Conservation (phyloP, 2,113 vertebrate genomes). For the Lathamus discolor region DNA sequence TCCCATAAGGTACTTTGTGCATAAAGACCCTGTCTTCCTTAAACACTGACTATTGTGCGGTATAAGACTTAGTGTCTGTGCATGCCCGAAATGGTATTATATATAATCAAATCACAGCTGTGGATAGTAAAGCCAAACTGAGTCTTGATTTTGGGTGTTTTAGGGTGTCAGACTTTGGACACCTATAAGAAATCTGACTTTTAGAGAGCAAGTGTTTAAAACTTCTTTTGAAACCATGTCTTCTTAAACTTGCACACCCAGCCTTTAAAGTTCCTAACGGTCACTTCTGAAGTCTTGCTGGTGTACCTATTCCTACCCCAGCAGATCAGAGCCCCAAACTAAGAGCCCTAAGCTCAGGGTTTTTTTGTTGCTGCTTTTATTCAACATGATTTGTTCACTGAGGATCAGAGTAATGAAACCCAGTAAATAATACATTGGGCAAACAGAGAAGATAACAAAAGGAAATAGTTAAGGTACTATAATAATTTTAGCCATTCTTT, state of each 20-base stretch:
- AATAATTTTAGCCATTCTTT: conserved; percentile 80
- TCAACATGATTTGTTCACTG: conserved; percentile 17
- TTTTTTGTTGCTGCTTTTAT: background rate
- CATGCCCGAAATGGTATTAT: background rate
- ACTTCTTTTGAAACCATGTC: background rate
- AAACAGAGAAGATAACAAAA: conserved; percentile 73
- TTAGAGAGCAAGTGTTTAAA: background rate
- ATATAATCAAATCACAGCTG: background rate
- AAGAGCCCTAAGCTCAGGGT: background rate
- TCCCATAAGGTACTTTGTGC: background rate
- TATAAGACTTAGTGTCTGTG: background rate
- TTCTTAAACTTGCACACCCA: background rate
- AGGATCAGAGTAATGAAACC: conserved; percentile 9
- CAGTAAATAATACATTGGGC: conserved; percentile 51
- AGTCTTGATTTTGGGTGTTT: background rate
- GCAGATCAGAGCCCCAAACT: background rate
- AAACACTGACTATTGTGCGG: background rate
- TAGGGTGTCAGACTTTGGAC: background rate
- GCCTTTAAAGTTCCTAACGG: background rate
- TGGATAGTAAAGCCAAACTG: background rate
- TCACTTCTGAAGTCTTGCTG: background rate
- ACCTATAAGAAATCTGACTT: background rate
- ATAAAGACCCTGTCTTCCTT: background rate
- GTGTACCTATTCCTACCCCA: background rate
- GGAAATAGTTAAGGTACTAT: conserved; percentile 80